Evolutionary conservation across 1,140 invertebrate genomes (phyloP).

Genomic region (Pantala flavescens): DNA sequence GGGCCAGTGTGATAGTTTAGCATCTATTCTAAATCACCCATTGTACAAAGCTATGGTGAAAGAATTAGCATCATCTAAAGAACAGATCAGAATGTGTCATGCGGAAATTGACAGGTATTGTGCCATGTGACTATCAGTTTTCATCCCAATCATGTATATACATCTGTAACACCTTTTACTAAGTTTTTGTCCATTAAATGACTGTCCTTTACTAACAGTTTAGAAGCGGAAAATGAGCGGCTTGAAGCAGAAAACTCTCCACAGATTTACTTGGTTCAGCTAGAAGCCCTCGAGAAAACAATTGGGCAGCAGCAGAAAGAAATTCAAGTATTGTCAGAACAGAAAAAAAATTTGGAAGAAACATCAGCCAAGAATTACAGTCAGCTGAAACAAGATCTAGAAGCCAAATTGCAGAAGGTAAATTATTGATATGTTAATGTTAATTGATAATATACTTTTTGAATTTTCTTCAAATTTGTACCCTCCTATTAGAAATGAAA

Average conservation of each 20-base stretch:
- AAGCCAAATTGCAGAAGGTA: constrained; percentile 19
- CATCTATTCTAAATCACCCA: constrained; percentile 16
- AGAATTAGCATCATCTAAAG: constrained; percentile 18
- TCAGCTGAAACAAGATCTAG: constrained; percentile 20
- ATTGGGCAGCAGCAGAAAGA: constrained; percentile 20
- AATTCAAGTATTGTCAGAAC: constrained; percentile 10
- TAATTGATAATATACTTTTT: too few relatives aligned
- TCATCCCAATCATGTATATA: too few relatives aligned
- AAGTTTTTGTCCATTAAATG: too few relatives aligned
- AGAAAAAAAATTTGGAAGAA: constrained; percentile 12
- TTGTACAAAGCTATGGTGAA: constrained; percentile 20
- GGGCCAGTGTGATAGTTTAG: constrained; percentile 14
- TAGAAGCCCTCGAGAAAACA: constrained; percentile 21
- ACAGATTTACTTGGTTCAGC: constrained; percentile 20
- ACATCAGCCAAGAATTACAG: constrained; percentile 8
- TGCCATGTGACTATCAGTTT: neutral
- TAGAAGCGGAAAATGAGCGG: constrained; percentile 19
- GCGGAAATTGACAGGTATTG: constrained; percentile 18
- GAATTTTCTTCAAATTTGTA: too few relatives aligned
- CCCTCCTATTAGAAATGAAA: too few relatives aligned
- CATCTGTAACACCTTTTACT: too few relatives aligned
- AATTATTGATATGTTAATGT: too few relatives aligned
- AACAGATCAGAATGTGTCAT: constrained; percentile 12
- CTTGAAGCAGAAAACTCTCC: constrained; percentile 18
- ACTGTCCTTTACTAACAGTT: neutral